Evolutionary conservation across 2,113 vertebrate genomes (phyloP), one percentile per base, ranked within the genome.

Genomic region (Motacilla tschutschensis): DNA sequence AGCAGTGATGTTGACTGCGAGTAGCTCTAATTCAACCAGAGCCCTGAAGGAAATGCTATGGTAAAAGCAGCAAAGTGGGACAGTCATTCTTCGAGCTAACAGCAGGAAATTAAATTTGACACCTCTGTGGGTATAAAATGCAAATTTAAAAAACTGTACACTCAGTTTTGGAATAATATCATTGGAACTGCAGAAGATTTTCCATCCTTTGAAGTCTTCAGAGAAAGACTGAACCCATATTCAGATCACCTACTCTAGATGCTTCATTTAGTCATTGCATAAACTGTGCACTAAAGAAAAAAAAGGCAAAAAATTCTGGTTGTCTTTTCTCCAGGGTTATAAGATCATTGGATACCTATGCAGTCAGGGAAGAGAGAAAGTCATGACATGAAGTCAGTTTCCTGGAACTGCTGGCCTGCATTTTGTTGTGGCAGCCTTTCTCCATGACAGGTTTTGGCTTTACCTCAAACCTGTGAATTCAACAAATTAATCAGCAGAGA

Each of bases 41-140:
- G 50, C 53, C 59, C 36, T 83, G 41, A 41, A 70, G 82, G 66
- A 79, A 92, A 70, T 62, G n/a, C 58, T 60, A n/a, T 38, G 8
- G 36, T 44, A 81, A 79, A 81, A 79, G 46, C 54, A 90, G 59
- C 51, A 79, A 81, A 81, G 19, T 73, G 33, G 60, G 66, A 64
- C 60, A 86, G 60, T 66, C 63, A 53, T 76, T 43, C 41, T 53
- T 63, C 73, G 20, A 67, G 14, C 44, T 47, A 70, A 48, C 17
- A 33, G 47, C 44, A 81, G 83, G 80, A 88, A 92, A 92, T 83
- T 82, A 79, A 81, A 81, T 75, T 48, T 82, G 57, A 79, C 83
- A 70, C 84, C 44, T 83, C 83, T 79, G 51, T 74, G 71, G 75
- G 58, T 38, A 70, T 55, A 84, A 90, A 88, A 83, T 44, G 33